These are phyloP conservation scores for Pachycephus smyrnensis DNA, from an alignment of 2,888 invertebrate genomes.

Conservation along the genomic window DNA sequence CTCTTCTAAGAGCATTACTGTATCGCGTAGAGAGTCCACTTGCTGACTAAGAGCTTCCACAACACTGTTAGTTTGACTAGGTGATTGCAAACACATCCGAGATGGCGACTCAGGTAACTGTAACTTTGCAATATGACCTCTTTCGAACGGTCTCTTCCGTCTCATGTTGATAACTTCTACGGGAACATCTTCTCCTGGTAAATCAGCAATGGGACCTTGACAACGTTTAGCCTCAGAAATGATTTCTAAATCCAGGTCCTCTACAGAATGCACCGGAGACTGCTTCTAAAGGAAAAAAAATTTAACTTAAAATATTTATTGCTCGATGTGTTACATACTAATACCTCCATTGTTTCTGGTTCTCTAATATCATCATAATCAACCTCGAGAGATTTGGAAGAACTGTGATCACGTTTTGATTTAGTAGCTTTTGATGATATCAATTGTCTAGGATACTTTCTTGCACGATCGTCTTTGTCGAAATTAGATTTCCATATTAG, in stretches of 20 bases:
- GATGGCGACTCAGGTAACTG: conserved; percentile 11
- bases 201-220: conserved; percentile 24
- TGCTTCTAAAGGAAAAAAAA: conserved; percentile 13
- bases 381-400: conserved; percentile 13
- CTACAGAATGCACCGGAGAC: conserved; percentile 30
- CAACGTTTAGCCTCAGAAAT: conserved; percentile 20
- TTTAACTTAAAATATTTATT: not conserved
- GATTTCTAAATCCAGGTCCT: conserved; percentile 22
- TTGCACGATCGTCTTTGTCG: conserved; percentile 57
- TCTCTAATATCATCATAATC: conserved; percentile 29
- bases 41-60: conserved; percentile 70
- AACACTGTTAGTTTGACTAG: conserved; percentile 24
- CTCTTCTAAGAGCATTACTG: conserved; percentile 71
- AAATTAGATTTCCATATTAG: conserved; percentile 72
- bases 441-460: conserved; percentile 36
- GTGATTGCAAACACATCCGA: conserved; percentile 5
- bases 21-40: conserved; percentile 71
- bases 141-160: conserved; percentile 27
- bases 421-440: conserved; percentile 29
- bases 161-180: conserved; percentile 43
- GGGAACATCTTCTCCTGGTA: conserved; percentile 27
- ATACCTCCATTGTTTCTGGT: conserved; percentile 32
- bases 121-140: conserved; percentile 20
- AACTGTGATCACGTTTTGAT: conserved; percentile 28
- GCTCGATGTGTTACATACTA: not conserved